Evolutionary conservation across 2,888 invertebrate species (phyloP).

Genomic region (Kryphioiulus occultus): DNA sequence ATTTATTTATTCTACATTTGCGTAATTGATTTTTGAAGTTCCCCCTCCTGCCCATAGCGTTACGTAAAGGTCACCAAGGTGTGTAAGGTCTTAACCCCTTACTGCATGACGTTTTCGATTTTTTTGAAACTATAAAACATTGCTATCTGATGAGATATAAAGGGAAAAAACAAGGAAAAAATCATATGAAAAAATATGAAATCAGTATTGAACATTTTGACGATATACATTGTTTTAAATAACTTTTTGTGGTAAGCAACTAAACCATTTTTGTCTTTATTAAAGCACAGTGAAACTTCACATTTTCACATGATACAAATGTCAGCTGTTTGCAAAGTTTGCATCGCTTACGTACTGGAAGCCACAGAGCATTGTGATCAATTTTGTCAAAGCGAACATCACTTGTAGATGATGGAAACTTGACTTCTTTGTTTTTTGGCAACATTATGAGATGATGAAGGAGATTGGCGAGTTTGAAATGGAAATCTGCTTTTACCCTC

Average conservation of each 20-base stretch:
- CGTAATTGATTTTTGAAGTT: too few species aligned
- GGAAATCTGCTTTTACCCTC: neutral
- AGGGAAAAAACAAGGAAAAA: neutral
- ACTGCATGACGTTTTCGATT: neutral
- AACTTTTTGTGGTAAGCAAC: neutral
- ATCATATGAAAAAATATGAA: neutral
- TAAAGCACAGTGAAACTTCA: neutral
- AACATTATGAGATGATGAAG: neutral
- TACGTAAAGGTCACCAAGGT: too few species aligned
- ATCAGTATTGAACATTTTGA: neutral
- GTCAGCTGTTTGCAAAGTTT: neutral
- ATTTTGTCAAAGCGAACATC: neutral
- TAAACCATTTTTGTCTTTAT: slow-evolving; percentile 39
- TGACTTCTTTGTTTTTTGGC: neutral
- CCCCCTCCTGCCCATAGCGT: too few species aligned
- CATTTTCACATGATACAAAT: neutral
- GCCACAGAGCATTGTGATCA: neutral
- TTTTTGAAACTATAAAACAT: neutral
- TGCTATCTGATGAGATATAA: neutral
- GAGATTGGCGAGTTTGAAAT: neutral
- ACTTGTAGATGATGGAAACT: neutral
- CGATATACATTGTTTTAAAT: neutral
- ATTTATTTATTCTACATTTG: too few species aligned
- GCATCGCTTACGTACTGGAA: neutral
- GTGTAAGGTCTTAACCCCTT: neutral